Evolutionary conservation across 2,888 invertebrate species (phyloP).

Genomic region (Sialis lutaria): DNA sequence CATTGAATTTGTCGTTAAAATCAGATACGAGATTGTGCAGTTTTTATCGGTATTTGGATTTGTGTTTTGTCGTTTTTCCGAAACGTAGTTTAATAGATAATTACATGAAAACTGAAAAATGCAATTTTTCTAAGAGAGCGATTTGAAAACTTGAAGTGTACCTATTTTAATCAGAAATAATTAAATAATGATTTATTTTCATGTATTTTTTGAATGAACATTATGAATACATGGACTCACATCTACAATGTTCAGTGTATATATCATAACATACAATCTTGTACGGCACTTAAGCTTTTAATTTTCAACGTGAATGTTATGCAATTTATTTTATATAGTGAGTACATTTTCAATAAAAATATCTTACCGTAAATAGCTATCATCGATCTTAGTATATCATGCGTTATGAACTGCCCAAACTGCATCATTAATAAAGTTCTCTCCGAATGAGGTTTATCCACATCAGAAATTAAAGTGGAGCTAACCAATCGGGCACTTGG

Average conservation of each 20-base stretch:
- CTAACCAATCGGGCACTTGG: conserved; percentile 53
- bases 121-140: too few species aligned
- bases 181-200: too few species aligned
- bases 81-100: too few species aligned
- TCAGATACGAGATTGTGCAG: not conserved
- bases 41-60: not conserved
- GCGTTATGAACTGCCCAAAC: conserved; percentile 63
- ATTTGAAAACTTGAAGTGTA: too few species aligned
- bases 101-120: too few species aligned
- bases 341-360: not conserved
- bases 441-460: conserved; percentile 37
- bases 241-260: not conserved
- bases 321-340: not conserved
- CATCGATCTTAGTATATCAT: conserved; percentile 57
- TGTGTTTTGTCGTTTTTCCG: too few species aligned
- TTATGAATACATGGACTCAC: too few species aligned
- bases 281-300: not conserved
- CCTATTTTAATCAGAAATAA: too few species aligned
- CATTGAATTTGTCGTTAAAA: not conserved
- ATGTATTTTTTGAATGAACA: too few species aligned
- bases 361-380: conserved; percentile 45
- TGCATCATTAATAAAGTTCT: conserved; percentile 57
- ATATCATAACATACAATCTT: not conserved
- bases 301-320: not conserved
- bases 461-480: conserved; percentile 36